Base-by-base conservation (phyloP, 2,888 invertebrate species). In the Hylaea fasciaria region DNA sequence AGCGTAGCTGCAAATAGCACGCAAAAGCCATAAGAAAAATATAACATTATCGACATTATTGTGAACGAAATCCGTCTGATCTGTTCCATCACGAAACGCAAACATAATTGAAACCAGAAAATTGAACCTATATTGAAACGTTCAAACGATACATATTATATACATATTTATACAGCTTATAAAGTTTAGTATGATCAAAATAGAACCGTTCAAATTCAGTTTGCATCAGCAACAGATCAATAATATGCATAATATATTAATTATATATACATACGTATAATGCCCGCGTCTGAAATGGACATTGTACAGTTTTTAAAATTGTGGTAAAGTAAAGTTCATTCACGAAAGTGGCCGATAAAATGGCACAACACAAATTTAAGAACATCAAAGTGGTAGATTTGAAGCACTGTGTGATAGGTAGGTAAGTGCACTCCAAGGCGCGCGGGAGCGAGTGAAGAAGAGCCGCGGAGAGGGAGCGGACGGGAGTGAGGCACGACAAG, bases 371-470 rank as follows among this genome's bases (percentile, higher is more conserved):
- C 69, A 77, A 81, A 85, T 84, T 80, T 68, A 65, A 73, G 1
- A 72, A 74, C 72, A 76, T 79, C 77, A 61, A 76, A 78, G 76
- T 71, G 76, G 71, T 75, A 80, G 75, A 76, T 81, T 81, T 76
- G 77, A 75, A 75, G 69, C 64, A 75, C 73, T 45, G 62, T 60
- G 57, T 41, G 50, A 71, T 71, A 72, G 72, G 72, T 77, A 77
- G 72, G 72, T 77, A 77, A 86, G 82, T 81, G 83, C 78, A 81
- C 77, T 80, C 71, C 68, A 70, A 74, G 72, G 65, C 63, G 67
- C 66, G 70, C 65, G 70, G 65, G 70, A 63, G 70, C 70, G 66
- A 63, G 66, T 66, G 52, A 46, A 32, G 4, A 41, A 16, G 41
- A 13, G 49, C 47, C 51, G 32, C 10, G 29, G 41, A 9, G 35